Base-by-base conservation (phyloP, 2,888 invertebrate species). In the Caenorhabditis sp. region DNA sequence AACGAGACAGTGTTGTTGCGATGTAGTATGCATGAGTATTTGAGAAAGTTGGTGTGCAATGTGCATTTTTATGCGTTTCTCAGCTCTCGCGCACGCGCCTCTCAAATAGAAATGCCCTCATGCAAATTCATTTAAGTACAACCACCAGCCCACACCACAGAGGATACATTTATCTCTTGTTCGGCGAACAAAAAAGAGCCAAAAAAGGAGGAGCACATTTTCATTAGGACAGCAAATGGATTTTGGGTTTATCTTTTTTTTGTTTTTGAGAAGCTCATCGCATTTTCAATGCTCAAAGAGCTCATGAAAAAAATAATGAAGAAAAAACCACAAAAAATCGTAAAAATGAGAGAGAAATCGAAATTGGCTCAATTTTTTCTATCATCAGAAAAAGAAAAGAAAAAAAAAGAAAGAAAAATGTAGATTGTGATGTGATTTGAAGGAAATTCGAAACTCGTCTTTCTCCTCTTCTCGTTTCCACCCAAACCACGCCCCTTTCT, bases 341-440 rank as follows among this genome's bases (percentile, higher is more conserved):
- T 23, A 51, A 51, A 23, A 12, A 51, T 21, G 21, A 23, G 21
- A 51, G 8, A 51, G 21, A 23, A 51, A 51, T 49, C 4, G 51
- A 23, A 23, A 23, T 51, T 51, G 51, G 8, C 43, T 43, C 43
- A 43, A 43, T 43, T 43, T 43, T 43, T 43, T 43, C 14, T 43
- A 12, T 43, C 14, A 6, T 31, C 31, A 6, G 31, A 31, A 8
- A n/a, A n/a, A 17, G 49, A 19, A 19, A 14, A 49, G 17, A 17
- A 43, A 14, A 43, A 14, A 43, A 17, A 43, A 43, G 14, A 43
- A 43, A 43, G 24, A 17, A n/a, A 58, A 36, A 58, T 58, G 57
- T 21, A 58, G 57, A 58, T 58, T 58, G 57, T 58, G 57, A 58
- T 58, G 57, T 58, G 57, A 58, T 58, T 58, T 36, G 57, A 43